Percentiles rank a stretch among this genome's conserved stretches.
These are phyloP conservation scores for Xylota segnis DNA, from an alignment of 2,888 invertebrate species.

Conservation along the genomic window DNA sequence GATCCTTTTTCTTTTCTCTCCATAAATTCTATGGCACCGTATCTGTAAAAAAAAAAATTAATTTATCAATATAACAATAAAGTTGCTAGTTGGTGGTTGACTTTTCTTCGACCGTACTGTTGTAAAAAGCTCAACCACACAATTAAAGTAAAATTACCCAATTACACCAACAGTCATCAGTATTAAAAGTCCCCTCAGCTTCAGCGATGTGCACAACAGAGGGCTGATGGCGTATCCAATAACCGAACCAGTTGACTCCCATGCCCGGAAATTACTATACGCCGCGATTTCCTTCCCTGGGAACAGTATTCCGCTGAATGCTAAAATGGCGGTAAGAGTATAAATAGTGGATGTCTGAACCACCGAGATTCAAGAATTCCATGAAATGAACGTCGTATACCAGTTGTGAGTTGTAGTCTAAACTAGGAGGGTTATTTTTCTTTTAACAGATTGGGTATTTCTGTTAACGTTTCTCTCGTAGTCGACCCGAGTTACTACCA, in stretches of 20 bases:
- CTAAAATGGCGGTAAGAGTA: slow-evolving; percentile 83
- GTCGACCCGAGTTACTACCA: no score
- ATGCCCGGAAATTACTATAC: slow-evolving; percentile 95
- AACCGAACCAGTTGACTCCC: slow-evolving; percentile 96
- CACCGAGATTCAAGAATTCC: background rate
- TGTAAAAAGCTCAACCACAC: background rate
- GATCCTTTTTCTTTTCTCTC: slow-evolving; percentile 76
- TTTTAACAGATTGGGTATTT: no score
- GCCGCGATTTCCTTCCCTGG: slow-evolving; percentile 94
- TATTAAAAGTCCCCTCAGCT: slow-evolving; percentile 89
- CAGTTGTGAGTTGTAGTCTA: background rate
- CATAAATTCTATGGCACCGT: slow-evolving; percentile 81
- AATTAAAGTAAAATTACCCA: slow-evolving; percentile 86
- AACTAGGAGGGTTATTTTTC: background rate
- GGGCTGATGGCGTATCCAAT: slow-evolving; percentile 93
- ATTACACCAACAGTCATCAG: slow-evolving; percentile 89
- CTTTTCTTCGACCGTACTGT: background rate
- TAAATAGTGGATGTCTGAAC: background rate
- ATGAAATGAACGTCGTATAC: background rate
- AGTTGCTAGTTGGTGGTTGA: background rate
- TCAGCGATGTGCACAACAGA: slow-evolving; percentile 90
- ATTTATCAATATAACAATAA: background rate
- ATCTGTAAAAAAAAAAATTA: slow-evolving; percentile 78
- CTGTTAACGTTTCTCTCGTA: no score
- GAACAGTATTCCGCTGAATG: slow-evolving; percentile 93